Percentiles rank a stretch among this genome's conserved stretches.
phyloP scores from a whole-genome alignment of 2,113 vertebrate genomes.

The Catharus bicknelli region DNA sequence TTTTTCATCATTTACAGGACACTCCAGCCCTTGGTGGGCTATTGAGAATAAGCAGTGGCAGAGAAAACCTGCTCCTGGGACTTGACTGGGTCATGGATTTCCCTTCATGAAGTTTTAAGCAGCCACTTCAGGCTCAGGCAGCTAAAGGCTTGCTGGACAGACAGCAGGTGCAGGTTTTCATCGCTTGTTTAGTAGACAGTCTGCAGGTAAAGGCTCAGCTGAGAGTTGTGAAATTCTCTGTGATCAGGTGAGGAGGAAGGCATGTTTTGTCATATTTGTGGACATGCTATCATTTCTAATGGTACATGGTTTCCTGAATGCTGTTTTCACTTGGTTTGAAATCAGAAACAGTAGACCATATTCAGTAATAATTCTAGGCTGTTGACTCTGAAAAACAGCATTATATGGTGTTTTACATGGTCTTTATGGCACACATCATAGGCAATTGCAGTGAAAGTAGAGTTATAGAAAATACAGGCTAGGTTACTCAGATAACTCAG shows the following conservation, averaged over 20 bases:
- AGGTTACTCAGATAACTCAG: background rate
- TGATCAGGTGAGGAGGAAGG: background rate
- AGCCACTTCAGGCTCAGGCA: background rate
- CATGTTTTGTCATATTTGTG: background rate
- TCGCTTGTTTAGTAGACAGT: background rate
- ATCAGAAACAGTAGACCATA: background rate
- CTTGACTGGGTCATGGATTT: background rate
- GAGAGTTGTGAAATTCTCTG: background rate
- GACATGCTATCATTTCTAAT: rapidly evolving
- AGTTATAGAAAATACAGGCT: background rate
- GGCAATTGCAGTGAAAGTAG: background rate
- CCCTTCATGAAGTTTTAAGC: background rate
- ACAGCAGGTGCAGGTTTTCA: background rate
- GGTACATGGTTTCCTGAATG: background rate
- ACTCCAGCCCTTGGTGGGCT: background rate
- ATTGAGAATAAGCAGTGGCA: background rate
- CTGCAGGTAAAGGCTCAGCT: background rate
- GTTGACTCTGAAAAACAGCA: background rate
- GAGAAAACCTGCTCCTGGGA: background rate
- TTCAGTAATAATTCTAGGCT: background rate
- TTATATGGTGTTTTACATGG: background rate
- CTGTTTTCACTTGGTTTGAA: background rate
- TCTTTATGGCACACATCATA: background rate
- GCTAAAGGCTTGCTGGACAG: background rate
- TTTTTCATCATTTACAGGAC: background rate